These are phyloP conservation scores for Petrophora chlorosata DNA, from an alignment of 2,888 invertebrate genomes.

Conservation along the genomic window DNA sequence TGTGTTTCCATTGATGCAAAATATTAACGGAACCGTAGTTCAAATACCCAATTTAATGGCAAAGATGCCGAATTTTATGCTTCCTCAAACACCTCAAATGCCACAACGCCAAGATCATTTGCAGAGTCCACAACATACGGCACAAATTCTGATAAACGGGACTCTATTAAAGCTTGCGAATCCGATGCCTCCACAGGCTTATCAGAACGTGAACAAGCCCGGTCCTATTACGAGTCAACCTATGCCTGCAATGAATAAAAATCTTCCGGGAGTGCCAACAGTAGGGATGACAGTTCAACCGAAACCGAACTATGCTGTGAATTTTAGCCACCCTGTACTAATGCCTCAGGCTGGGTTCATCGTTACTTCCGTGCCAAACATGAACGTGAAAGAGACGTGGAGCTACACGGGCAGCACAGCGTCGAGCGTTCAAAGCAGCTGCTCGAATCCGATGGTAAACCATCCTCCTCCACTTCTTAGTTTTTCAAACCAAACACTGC, in stretches of 20 bases:
- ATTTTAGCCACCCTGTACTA: constrained; percentile 76
- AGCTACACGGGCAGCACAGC: constrained; percentile 43
- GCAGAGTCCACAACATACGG: constrained; percentile 65
- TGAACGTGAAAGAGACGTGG: constrained; percentile 78
- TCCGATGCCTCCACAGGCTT: constrained; percentile 63
- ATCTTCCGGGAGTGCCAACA: constrained; percentile 69
- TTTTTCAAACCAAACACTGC: constrained; percentile 64
- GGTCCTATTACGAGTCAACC: constrained; percentile 67
- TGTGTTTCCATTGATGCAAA: constrained; percentile 85
- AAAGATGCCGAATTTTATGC: constrained; percentile 81
- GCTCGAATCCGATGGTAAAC: constrained; percentile 66
- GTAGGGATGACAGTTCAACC: constrained; percentile 78
- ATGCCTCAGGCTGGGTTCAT: constrained; percentile 78
- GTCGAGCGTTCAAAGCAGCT: constrained; percentile 45
- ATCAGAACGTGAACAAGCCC: constrained; percentile 66
- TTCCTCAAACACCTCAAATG: constrained; percentile 69
- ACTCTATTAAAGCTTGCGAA: constrained; percentile 77
- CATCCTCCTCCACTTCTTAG: constrained; percentile 69
- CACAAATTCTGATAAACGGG: constrained; percentile 79
- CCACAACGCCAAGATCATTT: constrained; percentile 69
- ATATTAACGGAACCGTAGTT: constrained; percentile 82
- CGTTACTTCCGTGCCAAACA: constrained; percentile 82
- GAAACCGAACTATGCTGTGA: constrained; percentile 80
- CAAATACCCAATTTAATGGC: constrained; percentile 86
- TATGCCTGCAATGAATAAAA: constrained; percentile 73